These are phyloP conservation scores for Otocyon megalotis DNA, from an alignment of 2,113 vertebrate species.

Conservation along the genomic window DNA sequence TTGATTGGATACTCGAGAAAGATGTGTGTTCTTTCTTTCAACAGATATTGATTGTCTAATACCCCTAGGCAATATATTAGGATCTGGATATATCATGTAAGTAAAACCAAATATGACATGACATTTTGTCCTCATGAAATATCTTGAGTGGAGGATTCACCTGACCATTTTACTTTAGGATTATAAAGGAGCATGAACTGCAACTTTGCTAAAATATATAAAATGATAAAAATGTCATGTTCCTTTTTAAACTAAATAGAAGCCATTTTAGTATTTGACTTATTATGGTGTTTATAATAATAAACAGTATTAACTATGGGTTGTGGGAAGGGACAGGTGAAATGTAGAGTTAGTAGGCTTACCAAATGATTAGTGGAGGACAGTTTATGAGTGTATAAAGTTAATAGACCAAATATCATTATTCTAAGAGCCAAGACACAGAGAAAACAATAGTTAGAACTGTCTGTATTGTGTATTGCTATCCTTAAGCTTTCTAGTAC, in stretches of 20 bases:
- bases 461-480: neutral
- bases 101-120: neutral
- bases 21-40: neutral
- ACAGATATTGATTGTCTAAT: neutral
- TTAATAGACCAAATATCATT: neutral
- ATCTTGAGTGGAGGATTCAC: neutral
- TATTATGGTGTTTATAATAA: neutral
- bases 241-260: neutral
- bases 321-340: neutral
- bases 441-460: neutral
- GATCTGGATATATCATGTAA: neutral
- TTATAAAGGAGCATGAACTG: neutral
- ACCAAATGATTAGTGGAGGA: neutral
- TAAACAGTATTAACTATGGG: neutral
- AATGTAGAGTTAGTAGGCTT: neutral
- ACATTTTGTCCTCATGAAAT: neutral
- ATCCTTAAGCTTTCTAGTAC: neutral
- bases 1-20: neutral
- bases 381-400: neutral
- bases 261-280: neutral
- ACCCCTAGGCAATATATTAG: neutral
- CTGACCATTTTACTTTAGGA: neutral
- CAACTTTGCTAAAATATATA: neutral
- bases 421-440: neutral
- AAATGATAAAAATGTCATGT: neutral